A percentile compares a stretch with the other conserved stretches of the same genome.
These are phyloP conservation scores for Alces alces DNA, from an alignment of 2,113 vertebrate species.

Conservation along the genomic window DNA sequence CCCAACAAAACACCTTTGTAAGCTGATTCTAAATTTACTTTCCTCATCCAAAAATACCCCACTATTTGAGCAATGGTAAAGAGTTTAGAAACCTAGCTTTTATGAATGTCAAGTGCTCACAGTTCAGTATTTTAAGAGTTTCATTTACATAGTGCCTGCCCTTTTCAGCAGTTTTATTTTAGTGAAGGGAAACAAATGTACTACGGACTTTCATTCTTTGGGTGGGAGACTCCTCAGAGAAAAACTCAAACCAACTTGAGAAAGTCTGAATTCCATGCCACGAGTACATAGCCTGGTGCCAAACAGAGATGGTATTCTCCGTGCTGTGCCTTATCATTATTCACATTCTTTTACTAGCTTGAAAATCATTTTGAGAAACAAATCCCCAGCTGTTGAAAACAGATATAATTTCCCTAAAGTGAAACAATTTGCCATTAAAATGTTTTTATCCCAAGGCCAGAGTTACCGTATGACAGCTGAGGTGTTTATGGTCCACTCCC, in stretches of 20 bases:
- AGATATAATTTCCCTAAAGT: slow-evolving; percentile 43
- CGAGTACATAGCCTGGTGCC: neutral
- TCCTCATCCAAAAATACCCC: neutral
- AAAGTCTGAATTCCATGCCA: neutral
- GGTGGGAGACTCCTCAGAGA: neutral
- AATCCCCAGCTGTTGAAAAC: slow-evolving; percentile 22
- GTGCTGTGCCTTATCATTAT: slow-evolving; percentile 6
- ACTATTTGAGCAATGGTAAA: neutral
- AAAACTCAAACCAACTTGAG: neutral
- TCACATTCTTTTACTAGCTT: slow-evolving; percentile 46
- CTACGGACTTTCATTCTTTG: neutral
- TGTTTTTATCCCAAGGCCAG: slow-evolving; percentile 18
- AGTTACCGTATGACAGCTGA: neutral
- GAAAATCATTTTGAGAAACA: slow-evolving; percentile 50
- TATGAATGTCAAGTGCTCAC: neutral
- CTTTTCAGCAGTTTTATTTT: slow-evolving; percentile 30
- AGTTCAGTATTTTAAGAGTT: slow-evolving; percentile 1
- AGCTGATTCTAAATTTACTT: slow-evolving; percentile 42
- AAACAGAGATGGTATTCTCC: neutral
- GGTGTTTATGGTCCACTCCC: slow-evolving; percentile 15
- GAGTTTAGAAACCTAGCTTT: neutral
- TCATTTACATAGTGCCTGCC: neutral
- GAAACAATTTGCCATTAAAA: slow-evolving; percentile 33
- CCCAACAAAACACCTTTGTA: neutral
- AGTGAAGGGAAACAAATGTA: neutral